Evolutionary conservation across 37 sponge, comb jelly and placozoan genomes (phyloP), one percentile per base, ranked within the genome.

Genomic region (Halichondria panicea): DNA sequence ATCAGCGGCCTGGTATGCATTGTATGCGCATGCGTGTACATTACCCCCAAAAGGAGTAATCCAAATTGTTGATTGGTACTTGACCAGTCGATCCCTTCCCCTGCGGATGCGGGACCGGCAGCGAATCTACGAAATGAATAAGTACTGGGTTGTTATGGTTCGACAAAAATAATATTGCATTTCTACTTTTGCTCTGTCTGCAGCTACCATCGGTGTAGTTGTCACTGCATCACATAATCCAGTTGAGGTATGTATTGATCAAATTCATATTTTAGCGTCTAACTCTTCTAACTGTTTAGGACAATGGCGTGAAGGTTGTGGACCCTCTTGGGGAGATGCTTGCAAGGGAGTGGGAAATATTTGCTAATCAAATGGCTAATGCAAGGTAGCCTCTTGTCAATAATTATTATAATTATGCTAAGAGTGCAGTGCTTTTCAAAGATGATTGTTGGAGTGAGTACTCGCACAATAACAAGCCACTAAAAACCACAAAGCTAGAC

Each of bases 141-240:
- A n/a, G n/a, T n/a, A n/a, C n/a, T n/a, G n/a, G n/a, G n/a, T n/a
- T n/a, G n/a, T n/a, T n/a, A n/a, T n/a, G n/a, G n/a, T n/a, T n/a
- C n/a, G n/a, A n/a, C n/a, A n/a, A n/a, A n/a, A n/a, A n/a, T n/a
- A n/a, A n/a, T n/a, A n/a, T n/a, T n/a, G n/a, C n/a, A n/a, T n/a
- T n/a, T n/a, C n/a, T n/a, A n/a, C n/a, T n/a, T n/a, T n/a, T n/a
- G n/a, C n/a, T n/a, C n/a, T n/a, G 4, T 33, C 43, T 76, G 42
- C 58, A 90, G 88, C 57, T 43, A 64, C 79, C 13, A 79, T 97
- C 35, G 99, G 95, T 30, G 85, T 95, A 43, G 75, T 98, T 78
- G 76, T 98, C 21, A 98, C 99, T n/a, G 99, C 99, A 2, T 98
- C 99, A 9, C 99, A 98, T 68, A 98, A 98, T 65, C 99, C 99